Evolutionary conservation across 2,797 vertebrate species (phyloP).

Genomic region (Hafferia zeledoni): DNA sequence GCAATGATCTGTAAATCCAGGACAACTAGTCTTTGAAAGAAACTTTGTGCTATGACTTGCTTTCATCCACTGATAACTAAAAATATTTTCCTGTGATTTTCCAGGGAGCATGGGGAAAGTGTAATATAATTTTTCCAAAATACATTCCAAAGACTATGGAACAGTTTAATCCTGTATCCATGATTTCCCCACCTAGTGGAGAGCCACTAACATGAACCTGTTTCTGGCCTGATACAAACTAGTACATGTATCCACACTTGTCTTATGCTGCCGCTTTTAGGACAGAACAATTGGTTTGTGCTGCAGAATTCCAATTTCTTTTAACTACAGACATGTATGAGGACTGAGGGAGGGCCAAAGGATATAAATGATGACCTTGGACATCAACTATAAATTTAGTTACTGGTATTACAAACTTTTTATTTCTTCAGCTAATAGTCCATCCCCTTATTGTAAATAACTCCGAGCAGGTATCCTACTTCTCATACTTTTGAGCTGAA

Average conservation of each 20-base stretch:
- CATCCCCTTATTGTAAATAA: background rate
- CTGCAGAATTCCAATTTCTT: background rate
- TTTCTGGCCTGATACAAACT: background rate
- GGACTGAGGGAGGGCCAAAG: background rate
- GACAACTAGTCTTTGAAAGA: background rate
- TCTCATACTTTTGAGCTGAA: background rate
- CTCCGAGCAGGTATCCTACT: background rate
- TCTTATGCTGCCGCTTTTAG: background rate
- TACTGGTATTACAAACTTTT: background rate
- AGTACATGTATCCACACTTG: background rate
- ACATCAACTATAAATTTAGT: background rate
- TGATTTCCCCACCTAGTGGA: conserved; percentile 40
- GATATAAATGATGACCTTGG: background rate
- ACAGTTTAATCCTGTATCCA: background rate
- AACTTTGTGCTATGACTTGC: background rate
- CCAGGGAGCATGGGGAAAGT: background rate
- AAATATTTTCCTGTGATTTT: background rate
- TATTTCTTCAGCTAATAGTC: background rate
- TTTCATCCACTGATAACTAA: background rate
- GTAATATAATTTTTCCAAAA: background rate
- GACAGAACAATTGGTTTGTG: background rate
- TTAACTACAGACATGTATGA: background rate
- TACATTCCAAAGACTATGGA: background rate
- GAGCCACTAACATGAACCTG: background rate
- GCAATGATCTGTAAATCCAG: background rate